Conservation (phyloP, 2,888 invertebrate genomes). For the Limnephilus marmoratus region DNA sequence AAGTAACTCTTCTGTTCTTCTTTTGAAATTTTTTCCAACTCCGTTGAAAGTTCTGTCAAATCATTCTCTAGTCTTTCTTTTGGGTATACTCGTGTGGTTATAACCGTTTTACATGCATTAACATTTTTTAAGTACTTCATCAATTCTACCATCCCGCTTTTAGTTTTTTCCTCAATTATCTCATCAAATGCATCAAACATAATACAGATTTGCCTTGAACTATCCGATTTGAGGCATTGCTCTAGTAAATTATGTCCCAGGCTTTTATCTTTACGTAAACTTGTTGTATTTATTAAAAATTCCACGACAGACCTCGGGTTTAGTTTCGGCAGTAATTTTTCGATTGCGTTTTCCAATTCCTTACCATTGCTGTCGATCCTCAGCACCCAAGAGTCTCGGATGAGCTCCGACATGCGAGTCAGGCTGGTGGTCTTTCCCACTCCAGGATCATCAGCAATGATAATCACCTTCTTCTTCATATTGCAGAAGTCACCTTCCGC, state of each 20-base stretch:
- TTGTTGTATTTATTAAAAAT: neutral
- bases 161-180: neutral
- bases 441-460: neutral
- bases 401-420: neutral
- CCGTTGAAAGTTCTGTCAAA: neutral
- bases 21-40: neutral
- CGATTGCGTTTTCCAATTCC: neutral
- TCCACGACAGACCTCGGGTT: neutral
- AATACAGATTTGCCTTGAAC: neutral
- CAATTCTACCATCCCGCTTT: neutral
- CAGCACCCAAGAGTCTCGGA: neutral
- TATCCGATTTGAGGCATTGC: neutral
- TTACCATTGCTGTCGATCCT: neutral
- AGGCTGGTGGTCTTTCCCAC: constrained; percentile 1
- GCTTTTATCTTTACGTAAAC: neutral
- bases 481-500: neutral
- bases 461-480: neutral
- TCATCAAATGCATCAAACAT: neutral
- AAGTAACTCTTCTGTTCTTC: neutral
- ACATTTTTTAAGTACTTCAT: neutral
- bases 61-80: neutral
- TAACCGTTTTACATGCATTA: neutral
- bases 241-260: neutral
- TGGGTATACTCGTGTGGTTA: neutral
- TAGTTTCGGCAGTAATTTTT: neutral